Conservation (phyloP, 2,113 vertebrate genomes). For the Myotis lucifugus region DNA sequence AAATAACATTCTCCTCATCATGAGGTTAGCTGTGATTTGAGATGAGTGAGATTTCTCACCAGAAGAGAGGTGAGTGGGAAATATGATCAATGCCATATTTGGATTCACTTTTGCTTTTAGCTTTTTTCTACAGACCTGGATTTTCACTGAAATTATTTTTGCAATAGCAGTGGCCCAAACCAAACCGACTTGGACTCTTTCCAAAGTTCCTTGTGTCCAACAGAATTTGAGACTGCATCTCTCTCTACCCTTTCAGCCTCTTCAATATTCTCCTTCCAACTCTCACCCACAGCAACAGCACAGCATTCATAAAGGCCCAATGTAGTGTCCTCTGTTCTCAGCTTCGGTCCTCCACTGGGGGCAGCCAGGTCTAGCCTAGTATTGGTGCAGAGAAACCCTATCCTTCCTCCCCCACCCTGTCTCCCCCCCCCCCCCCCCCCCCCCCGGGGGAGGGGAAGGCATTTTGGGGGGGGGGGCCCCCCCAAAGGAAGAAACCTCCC, state of each 20-base stretch:
- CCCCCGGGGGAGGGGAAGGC: too few species aligned
- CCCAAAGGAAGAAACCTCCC: too few species aligned
- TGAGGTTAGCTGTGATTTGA: not conserved
- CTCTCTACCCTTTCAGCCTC: not conserved
- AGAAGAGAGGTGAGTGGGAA: conserved; percentile 28
- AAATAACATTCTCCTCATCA: not conserved
- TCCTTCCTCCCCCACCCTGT: not conserved
- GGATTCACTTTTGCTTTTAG: conserved; percentile 35
- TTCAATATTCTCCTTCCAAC: not conserved
- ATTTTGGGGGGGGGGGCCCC: too few species aligned
- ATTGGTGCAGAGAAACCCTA: not conserved
- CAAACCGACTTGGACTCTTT: not conserved
- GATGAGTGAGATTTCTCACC: conserved; percentile 21
- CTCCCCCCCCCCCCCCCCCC: too few species aligned
- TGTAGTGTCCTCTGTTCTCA: not conserved
- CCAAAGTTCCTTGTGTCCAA: not conserved
- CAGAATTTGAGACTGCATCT: not conserved
- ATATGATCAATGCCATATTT: conserved; percentile 45
- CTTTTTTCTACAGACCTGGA: conserved; percentile 40
- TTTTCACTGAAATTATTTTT: conserved; percentile 52
- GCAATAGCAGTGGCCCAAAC: not conserved
- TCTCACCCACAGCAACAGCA: not conserved
- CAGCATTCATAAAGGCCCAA: not conserved
- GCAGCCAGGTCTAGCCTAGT: not conserved
- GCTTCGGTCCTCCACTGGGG: not conserved